These are phyloP conservation scores for Rugalucina vietnamica DNA, from an alignment of 2,888 invertebrate species.

Conservation along the genomic window DNA sequence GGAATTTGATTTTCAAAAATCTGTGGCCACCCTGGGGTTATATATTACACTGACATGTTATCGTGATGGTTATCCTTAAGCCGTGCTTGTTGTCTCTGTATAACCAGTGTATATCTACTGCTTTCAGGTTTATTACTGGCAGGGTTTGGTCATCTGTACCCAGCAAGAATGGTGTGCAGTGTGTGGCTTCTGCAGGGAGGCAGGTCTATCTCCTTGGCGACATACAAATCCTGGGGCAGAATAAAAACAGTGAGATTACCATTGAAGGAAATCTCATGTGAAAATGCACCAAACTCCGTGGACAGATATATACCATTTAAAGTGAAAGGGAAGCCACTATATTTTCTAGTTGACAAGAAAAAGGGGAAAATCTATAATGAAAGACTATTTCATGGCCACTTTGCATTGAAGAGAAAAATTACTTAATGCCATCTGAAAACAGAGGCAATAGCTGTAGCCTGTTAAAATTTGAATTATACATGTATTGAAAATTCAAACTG, in stretches of 20 bases:
- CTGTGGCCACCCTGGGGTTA: not conserved
- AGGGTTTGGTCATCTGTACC: constrained; percentile 6
- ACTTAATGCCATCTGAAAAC: not conserved
- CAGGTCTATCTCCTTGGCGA: constrained; percentile 20
- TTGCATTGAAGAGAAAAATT: constrained; percentile 19
- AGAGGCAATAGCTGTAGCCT: not conserved
- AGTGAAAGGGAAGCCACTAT: constrained; percentile 26
- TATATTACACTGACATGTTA: not conserved
- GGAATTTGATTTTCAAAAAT: not conserved
- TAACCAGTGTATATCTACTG: too few relatives aligned
- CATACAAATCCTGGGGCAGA: constrained; percentile 39
- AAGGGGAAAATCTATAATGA: constrained; percentile 32
- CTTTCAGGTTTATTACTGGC: constrained; percentile 41
- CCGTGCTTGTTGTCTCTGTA: not conserved
- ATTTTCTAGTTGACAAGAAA: constrained; percentile 18
- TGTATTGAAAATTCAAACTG: not conserved
- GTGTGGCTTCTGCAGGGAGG: constrained; percentile 50
- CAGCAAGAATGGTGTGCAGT: constrained; percentile 15
- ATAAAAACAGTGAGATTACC: constrained; percentile 15
- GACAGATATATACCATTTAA: constrained; percentile 16
- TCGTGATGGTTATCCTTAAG: not conserved
- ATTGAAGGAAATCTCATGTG: constrained; percentile 40
- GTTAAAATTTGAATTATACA: not conserved
- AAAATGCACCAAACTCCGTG: not conserved
- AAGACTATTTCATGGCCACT: constrained; percentile 35